Percentiles rank a stretch among this genome's conserved stretches.
phyloP scores from a whole-genome alignment of 2,797 vertebrate species.

The Rhinogobio ventralis region DNA sequence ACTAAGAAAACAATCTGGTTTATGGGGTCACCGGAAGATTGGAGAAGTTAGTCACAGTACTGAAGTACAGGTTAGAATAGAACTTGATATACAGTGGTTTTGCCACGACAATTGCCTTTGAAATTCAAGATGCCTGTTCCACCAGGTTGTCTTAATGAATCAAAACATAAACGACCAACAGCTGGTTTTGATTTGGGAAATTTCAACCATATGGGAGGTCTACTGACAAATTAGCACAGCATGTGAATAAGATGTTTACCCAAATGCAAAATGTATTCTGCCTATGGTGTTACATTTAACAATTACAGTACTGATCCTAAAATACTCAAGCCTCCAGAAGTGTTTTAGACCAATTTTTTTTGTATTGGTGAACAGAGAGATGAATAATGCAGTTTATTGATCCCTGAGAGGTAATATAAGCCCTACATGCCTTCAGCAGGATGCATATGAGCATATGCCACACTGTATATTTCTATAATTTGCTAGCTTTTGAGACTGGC shows the following conservation, averaged over 20 bases:
- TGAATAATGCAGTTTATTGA: background rate
- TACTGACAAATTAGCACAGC: slow-evolving; percentile 8
- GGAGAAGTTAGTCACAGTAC: slow-evolving; percentile 11
- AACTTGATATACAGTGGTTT: background rate
- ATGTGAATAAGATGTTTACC: slow-evolving; percentile 16
- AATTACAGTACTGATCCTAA: background rate
- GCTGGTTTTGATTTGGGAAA: slow-evolving; percentile 16
- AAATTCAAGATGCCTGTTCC: slow-evolving; percentile 13
- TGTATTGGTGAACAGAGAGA: background rate
- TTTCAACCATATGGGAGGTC: background rate
- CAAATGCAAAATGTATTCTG: background rate
- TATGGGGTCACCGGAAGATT: background rate
- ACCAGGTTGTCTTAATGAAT: background rate
- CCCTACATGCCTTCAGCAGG: background rate
- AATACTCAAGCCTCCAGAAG: background rate
- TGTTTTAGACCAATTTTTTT: background rate
- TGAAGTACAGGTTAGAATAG: slow-evolving; percentile 1
- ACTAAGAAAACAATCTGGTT: slow-evolving; percentile 19
- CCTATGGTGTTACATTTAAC: slow-evolving; percentile 10
- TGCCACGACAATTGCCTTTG: background rate
- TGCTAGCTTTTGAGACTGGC: background rate
- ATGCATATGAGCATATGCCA: slow-evolving; percentile 11
- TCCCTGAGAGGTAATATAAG: slow-evolving; percentile 1
- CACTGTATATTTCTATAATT: slow-evolving; percentile 5
- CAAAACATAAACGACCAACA: background rate